Conservation (phyloP, 2,888 invertebrate species). For the Holacanthella duospinosa region DNA sequence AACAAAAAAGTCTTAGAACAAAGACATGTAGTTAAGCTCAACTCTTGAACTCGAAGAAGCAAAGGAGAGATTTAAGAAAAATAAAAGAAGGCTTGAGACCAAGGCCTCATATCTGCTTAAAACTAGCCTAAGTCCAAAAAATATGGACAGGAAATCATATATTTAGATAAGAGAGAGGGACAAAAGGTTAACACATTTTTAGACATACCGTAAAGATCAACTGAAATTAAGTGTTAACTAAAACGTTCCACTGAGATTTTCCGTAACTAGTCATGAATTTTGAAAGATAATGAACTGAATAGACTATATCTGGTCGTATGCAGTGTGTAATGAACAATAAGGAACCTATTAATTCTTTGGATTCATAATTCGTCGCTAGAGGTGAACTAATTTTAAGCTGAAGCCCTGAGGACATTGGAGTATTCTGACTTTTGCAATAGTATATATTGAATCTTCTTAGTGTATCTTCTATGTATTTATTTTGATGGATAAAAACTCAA, state of each 20-base stretch:
- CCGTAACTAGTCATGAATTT: constrained; percentile 14
- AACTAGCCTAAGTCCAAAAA: no score
- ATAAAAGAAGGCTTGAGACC: no score
- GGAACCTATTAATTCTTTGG: constrained; percentile 12
- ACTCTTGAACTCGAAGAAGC: no score
- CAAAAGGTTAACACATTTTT: no score
- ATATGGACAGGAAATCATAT: no score
- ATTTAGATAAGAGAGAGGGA: no score
- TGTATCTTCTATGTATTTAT: background rate
- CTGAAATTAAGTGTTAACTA: no score
- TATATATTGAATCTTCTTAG: background rate
- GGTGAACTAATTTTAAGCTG: constrained; percentile 1
- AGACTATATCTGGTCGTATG: constrained; percentile 21
- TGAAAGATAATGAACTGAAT: constrained; percentile 17
- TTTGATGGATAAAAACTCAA: background rate
- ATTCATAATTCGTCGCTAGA: constrained; percentile 9
- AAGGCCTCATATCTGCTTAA: no score
- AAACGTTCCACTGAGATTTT: constrained; percentile 23
- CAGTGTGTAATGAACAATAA: constrained; percentile 15
- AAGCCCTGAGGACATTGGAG: constrained; percentile 2
- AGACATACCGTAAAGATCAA: no score
- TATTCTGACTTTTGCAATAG: background rate
- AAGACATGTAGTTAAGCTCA: no score
- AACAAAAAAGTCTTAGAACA: no score
- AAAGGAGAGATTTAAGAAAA: no score